Evolutionary conservation across 2,888 invertebrate species (phyloP).

Genomic region (Lamproptera curius): DNA sequence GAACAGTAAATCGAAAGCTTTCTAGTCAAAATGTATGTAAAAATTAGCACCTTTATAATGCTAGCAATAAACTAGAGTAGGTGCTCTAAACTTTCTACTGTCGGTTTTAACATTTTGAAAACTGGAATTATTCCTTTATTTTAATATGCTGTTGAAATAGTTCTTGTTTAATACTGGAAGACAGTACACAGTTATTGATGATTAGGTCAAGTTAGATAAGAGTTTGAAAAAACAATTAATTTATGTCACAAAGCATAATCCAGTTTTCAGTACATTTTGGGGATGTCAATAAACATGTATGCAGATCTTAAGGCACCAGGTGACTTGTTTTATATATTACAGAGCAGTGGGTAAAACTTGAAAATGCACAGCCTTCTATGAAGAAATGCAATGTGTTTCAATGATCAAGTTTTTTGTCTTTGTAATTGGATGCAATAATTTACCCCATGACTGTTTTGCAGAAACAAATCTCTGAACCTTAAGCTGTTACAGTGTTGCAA

Average conservation of each 20-base stretch:
- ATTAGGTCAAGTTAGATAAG: background rate
- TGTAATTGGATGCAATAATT: background rate
- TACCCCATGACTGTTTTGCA: conserved; percentile 1
- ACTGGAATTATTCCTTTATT: conserved; percentile 27
- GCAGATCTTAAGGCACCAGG: conserved; percentile 14
- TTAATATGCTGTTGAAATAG: conserved; percentile 1
- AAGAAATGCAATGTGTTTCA: too few relatives aligned
- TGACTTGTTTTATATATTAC: conserved; percentile 18
- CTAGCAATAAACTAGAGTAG: conserved; percentile 55
- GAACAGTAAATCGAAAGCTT: conserved; percentile 22
- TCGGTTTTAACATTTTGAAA: conserved; percentile 8
- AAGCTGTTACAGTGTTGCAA: conserved; percentile 1
- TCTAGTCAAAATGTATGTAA: conserved; percentile 34
- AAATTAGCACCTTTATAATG: conserved; percentile 64
- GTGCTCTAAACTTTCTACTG: conserved; percentile 36
- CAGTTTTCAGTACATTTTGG: conserved; percentile 12
- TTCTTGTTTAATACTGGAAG: conserved; percentile 64
- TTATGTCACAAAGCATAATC: background rate
- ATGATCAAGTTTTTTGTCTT: background rate
- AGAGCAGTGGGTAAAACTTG: background rate
- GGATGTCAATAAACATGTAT: background rate
- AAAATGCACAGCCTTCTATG: background rate
- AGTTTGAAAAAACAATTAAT: background rate
- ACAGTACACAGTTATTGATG: conserved; percentile 41
- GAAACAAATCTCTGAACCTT: conserved; percentile 20